Percentiles rank a stretch among this genome's conserved stretches.
Evolutionary conservation across 2,888 invertebrate genomes (phyloP).

Genomic region (Luperina nickerlii): DNA sequence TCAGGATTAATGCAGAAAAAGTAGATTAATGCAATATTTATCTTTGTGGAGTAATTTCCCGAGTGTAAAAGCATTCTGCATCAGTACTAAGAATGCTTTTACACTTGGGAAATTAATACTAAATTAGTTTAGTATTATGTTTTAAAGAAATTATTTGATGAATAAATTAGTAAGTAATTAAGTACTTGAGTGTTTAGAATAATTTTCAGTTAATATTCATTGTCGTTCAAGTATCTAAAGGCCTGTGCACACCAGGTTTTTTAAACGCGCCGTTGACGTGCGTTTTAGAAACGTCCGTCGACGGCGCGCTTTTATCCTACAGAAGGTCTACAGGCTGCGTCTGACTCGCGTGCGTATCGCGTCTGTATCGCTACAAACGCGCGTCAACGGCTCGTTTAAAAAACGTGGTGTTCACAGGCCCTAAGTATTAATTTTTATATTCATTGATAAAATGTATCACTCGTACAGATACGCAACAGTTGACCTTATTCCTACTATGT

Average conservation of each 20-base stretch:
- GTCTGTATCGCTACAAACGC: too few relatives aligned
- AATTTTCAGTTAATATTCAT: neutral
- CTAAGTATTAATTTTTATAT: neutral
- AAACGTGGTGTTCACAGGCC: too few relatives aligned
- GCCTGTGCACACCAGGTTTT: too few relatives aligned
- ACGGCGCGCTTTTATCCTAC: too few relatives aligned
- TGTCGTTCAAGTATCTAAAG: neutral
- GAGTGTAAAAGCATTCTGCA: conserved; percentile 30
- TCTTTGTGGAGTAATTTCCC: neutral
- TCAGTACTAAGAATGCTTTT: too few relatives aligned
- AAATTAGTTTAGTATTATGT: conserved; percentile 17
- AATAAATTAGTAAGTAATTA: conserved; percentile 46
- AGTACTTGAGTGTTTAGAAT: conserved; percentile 2
- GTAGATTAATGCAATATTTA: neutral
- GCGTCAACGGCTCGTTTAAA: too few relatives aligned
- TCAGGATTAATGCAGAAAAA: neutral
- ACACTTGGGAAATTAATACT: too few relatives aligned
- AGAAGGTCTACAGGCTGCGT: too few relatives aligned
- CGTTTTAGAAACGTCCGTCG: too few relatives aligned
- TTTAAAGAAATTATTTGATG: conserved; percentile 24
- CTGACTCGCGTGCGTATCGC: too few relatives aligned
- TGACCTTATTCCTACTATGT: neutral
- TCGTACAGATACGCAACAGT: neutral
- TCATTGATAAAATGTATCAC: conserved; percentile 1
- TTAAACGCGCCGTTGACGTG: too few relatives aligned